Conservation (phyloP, 2,888 invertebrate genomes). For the Plagiodera versicolora region DNA sequence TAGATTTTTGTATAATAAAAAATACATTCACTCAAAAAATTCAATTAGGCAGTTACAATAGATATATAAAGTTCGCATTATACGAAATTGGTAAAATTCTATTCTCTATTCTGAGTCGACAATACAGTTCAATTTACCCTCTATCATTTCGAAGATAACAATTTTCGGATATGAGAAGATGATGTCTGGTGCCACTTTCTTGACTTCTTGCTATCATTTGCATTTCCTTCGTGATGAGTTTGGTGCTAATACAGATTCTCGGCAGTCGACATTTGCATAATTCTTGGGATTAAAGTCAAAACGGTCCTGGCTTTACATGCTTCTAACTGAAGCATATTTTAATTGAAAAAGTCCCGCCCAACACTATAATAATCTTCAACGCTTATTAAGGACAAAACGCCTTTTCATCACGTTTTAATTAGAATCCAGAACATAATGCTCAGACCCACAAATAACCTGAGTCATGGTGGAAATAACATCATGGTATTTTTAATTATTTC, state of each 20-base stretch:
- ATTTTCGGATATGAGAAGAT: background rate
- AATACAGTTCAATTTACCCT: too few relatives aligned
- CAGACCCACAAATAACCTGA: background rate
- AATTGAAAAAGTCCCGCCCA: conserved; percentile 2
- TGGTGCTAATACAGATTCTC: conserved; percentile 1
- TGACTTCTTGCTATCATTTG: background rate
- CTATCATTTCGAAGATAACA: background rate
- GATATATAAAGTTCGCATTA: too few relatives aligned
- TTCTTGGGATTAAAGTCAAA: conserved; percentile 5
- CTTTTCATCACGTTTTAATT: background rate
- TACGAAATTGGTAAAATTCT: too few relatives aligned
- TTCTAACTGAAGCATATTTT: background rate
- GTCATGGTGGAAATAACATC: background rate
- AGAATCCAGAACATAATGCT: background rate
- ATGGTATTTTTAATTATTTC: too few relatives aligned
- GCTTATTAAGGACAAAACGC: background rate
- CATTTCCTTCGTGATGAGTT: background rate
- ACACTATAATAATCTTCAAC: background rate
- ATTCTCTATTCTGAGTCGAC: too few relatives aligned
- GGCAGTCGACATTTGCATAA: conserved; percentile 4
- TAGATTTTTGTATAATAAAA: too few relatives aligned
- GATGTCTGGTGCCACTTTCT: background rate
- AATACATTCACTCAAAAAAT: too few relatives aligned
- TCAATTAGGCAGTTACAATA: too few relatives aligned
- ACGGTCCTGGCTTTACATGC: background rate